Evolutionary conservation across 2,113 vertebrate genomes (phyloP).

Genomic region (Anas platyrhynchos): DNA sequence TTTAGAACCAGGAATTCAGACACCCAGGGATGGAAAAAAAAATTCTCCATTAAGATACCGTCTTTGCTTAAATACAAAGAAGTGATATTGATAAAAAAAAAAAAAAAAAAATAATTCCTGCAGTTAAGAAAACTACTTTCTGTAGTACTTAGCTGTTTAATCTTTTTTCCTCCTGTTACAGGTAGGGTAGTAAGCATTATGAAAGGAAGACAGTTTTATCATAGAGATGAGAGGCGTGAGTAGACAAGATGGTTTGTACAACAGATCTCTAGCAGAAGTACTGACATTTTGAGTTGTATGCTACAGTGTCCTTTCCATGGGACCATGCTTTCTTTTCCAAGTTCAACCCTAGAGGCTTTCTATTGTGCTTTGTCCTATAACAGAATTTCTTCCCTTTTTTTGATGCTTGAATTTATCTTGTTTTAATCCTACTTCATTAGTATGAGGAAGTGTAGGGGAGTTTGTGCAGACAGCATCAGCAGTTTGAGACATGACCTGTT

Average conservation of each 20-base stretch:
- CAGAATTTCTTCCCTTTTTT: not conserved
- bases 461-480: not conserved
- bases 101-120: no score
- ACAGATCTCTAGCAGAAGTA: not conserved
- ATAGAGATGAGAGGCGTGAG: not conserved
- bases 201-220: not conserved
- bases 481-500: not conserved
- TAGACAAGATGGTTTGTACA: not conserved
- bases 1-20: not conserved
- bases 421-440: not conserved
- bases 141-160: not conserved
- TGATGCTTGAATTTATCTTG: not conserved
- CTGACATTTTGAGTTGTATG: not conserved
- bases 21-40: not conserved
- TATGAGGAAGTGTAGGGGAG: not conserved
- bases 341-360: not conserved
- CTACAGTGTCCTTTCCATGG: not conserved
- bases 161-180: not conserved
- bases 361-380: not conserved
- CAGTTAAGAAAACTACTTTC: not conserved
- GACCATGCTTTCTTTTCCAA: not conserved
- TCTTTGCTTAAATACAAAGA: not conserved
- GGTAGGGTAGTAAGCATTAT: not conserved
- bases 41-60: not conserved
- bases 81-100: not conserved